Evolutionary conservation across 1,140 invertebrate species (phyloP), one percentile per base, ranked within the genome.

Genomic region (Drosophila lacertosa): DNA sequence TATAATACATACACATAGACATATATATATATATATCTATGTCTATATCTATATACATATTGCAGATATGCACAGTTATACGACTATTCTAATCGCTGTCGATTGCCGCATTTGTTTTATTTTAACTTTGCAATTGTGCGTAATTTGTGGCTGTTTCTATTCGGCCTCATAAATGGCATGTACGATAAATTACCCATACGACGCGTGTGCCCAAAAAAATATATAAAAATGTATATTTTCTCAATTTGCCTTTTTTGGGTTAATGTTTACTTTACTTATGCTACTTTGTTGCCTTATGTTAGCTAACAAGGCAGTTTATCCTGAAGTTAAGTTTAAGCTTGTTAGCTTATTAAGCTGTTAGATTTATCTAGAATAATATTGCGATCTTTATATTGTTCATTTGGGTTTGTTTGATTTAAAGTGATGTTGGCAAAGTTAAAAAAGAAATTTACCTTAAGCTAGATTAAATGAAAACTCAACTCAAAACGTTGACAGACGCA

Each of bases 31-130:
- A 13, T 20, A 42, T 9, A 39, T 11, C 2, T 20, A 22, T 11
- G n/a, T 1, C n/a, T 6, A 50, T 32, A 11, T 32, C 37, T 16
- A 13, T 29, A 11, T 11, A 16, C 22, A 44, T 24, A 51, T 65
- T 20, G 29, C 26, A 50, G 11, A 44, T 45, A 67, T 44, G 42
- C 26, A 39, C 18, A 40, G 60, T 40, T 58, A 39, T 54, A 54
- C 26, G 42, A 54, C 45, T 44, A 11, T 32, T 18, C 64, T 74
- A 79, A 79, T 79, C 76, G 71, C 35, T 80, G 66, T 40, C 54
- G 70, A 78, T 78, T 79, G 76, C 26, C n/a, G 24, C 44, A 59
- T 47, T 47, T 47, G 15, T 16, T 20, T 44, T 10, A 48, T 59
- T 66, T 32, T 16, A 50, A 67, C 55, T 60, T 59, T 60, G 37